Percentiles rank a stretch among this genome's conserved stretches.
Conservation (phyloP, 92 coral and sea anemone species). For the Zoanthus sociatus region DNA sequence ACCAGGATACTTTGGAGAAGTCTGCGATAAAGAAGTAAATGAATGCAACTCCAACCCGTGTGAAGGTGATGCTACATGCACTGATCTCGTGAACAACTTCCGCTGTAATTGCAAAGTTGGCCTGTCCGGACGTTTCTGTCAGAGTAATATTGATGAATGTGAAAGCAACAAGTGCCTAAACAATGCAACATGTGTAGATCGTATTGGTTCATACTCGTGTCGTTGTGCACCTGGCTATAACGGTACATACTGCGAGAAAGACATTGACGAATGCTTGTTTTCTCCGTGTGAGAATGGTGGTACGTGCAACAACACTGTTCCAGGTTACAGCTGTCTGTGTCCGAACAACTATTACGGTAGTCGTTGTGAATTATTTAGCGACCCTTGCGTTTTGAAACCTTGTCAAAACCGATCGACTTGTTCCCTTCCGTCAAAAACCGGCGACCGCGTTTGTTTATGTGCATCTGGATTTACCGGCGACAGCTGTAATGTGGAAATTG, state of each 20-base stretch:
- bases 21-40: slow-evolving; percentile 57
- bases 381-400: slow-evolving; percentile 53
- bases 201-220: slow-evolving; percentile 56
- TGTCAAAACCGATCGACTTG: slow-evolving; percentile 56
- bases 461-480: slow-evolving; percentile 60
- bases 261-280: slow-evolving; percentile 62
- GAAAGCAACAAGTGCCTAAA: slow-evolving; percentile 60
- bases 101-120: slow-evolving; percentile 67
- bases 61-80: slow-evolving; percentile 63
- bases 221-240: slow-evolving; percentile 67
- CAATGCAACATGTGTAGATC: slow-evolving; percentile 75
- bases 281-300: slow-evolving; percentile 73
- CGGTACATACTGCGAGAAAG: slow-evolving; percentile 67
- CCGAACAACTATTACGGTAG: slow-evolving; percentile 57
- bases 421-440: slow-evolving; percentile 1
- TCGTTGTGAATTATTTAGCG: slow-evolving; percentile 57
- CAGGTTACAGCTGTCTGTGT: slow-evolving; percentile 71
- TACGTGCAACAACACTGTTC: slow-evolving; percentile 56
- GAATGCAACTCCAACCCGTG: slow-evolving; percentile 67
- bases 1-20: slow-evolving; percentile 66
- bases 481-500: slow-evolving; percentile 63
- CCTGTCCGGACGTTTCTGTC: slow-evolving; percentile 64
- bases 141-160: slow-evolving; percentile 69
- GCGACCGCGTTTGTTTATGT: slow-evolving; percentile 54
- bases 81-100: slow-evolving; percentile 44